phyloP scores from a whole-genome alignment of 2,797 vertebrate species.

The Notamacropus eugenii region DNA sequence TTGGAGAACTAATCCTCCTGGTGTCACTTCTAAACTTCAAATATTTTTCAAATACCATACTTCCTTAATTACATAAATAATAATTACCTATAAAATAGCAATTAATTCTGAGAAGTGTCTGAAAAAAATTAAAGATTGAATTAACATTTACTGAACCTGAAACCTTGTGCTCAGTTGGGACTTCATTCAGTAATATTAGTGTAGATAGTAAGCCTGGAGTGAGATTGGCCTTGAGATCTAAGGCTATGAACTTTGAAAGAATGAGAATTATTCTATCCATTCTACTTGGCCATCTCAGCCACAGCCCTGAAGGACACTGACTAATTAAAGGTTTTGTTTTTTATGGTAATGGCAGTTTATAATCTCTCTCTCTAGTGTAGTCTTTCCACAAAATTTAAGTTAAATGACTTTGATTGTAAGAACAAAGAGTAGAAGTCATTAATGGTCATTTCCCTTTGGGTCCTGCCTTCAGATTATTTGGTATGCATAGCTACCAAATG shows the following conservation, averaged over 20 bases:
- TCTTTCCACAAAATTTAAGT: background rate
- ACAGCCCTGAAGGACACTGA: background rate
- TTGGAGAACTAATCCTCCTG: background rate
- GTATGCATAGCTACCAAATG: background rate
- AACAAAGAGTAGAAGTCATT: conserved; percentile 6
- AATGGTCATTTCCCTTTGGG: background rate
- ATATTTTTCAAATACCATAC: conserved; percentile 39
- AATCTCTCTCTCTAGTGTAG: conserved; percentile 11
- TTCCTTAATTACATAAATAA: conserved; percentile 54
- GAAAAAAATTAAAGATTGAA: conserved; percentile 39
- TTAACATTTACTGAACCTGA: conserved; percentile 31
- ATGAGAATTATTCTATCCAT: conserved; percentile 30
- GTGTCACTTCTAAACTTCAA: conserved; percentile 36
- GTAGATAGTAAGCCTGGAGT: conserved; percentile 5
- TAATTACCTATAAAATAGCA: conserved; percentile 62
- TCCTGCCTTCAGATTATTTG: background rate
- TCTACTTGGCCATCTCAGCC: conserved; percentile 32
- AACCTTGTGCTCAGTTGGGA: background rate
- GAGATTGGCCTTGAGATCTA: conserved; percentile 5
- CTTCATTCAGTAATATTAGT: conserved; percentile 47
- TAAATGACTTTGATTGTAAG: conserved; percentile 15
- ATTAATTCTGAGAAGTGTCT: conserved; percentile 43
- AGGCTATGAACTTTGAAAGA: conserved; percentile 41
- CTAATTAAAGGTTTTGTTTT: conserved; percentile 50
- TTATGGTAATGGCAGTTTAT: background rate